A percentile compares a stretch with the other conserved stretches of the same genome.
These are phyloP conservation scores for Lottia scabra DNA, from an alignment of 2,888 invertebrate species.

Conservation along the genomic window DNA sequence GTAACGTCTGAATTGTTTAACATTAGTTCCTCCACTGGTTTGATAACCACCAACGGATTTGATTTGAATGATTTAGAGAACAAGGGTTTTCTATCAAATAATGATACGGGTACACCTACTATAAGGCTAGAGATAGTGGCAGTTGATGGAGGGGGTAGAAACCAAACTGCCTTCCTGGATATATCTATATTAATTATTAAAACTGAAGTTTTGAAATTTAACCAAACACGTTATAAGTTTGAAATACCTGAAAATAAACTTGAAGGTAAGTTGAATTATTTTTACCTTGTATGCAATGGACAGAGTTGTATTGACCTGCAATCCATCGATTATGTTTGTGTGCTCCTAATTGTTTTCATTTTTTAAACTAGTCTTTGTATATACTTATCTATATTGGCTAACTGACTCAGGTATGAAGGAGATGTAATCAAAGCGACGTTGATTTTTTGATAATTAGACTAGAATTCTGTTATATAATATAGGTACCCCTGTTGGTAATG, in stretches of 20 bases:
- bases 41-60: conserved; percentile 21
- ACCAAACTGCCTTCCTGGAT: background rate
- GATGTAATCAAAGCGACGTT: no score
- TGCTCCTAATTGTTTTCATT: no score
- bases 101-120: background rate
- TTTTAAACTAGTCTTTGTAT: no score
- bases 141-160: conserved; percentile 9
- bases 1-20: conserved; percentile 15
- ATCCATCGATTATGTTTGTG: no score
- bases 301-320: no score
- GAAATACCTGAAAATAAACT: conserved; percentile 29
- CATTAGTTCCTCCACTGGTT: conserved; percentile 22
- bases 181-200: conserved; percentile 3
- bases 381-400: no score
- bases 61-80: conserved; percentile 24
- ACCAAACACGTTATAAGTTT: conserved; percentile 17
- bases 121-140: conserved; percentile 9
- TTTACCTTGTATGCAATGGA: no score
- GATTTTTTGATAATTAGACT: background rate
- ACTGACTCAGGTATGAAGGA: no score
- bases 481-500: conserved; percentile 3
- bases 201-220: conserved; percentile 7
- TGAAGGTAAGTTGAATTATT: conserved; percentile 14
- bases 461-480: background rate
- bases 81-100: conserved; percentile 2